These are phyloP conservation scores for Jaculus jaculus DNA, from an alignment of 2,113 vertebrate species.

Conservation along the genomic window DNA sequence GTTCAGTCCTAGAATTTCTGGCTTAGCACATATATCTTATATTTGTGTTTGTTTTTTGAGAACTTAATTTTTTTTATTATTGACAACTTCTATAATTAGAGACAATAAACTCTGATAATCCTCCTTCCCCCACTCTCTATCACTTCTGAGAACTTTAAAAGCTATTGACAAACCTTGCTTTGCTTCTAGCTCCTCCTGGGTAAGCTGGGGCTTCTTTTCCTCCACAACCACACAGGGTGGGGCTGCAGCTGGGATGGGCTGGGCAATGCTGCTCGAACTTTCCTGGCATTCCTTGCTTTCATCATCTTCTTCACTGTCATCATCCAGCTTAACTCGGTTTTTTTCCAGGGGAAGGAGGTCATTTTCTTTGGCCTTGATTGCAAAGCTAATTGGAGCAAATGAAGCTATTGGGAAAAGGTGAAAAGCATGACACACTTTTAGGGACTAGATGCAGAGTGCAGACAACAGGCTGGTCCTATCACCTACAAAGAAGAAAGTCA, in stretches of 20 bases:
- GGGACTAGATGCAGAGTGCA: neutral
- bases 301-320: slow-evolving; percentile 94
- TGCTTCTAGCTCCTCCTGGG: slow-evolving; percentile 95
- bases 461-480: neutral
- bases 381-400: slow-evolving; percentile 98
- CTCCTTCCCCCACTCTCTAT: too few relatives aligned
- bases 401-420: slow-evolving; percentile 86
- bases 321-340: slow-evolving; percentile 95
- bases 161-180: slow-evolving; percentile 92
- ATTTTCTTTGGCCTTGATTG: slow-evolving; percentile 97
- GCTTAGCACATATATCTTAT: neutral
- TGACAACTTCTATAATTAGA: too few relatives aligned
- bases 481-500: fast-evolving
- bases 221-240: slow-evolving; percentile 83
- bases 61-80: too few relatives aligned
- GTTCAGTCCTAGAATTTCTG: neutral
- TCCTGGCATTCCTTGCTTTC: slow-evolving; percentile 89
- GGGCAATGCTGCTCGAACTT: slow-evolving; percentile 73
- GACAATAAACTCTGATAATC: too few relatives aligned
- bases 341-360: slow-evolving; percentile 97
- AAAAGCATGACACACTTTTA: slow-evolving; percentile 53
- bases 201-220: slow-evolving; percentile 93
- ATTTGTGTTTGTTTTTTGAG: neutral
- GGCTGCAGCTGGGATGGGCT: slow-evolving; percentile 74
- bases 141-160: slow-evolving; percentile 50